phyloP scores from a whole-genome alignment of 2,797 vertebrate species.

The Meda fulgida region DNA sequence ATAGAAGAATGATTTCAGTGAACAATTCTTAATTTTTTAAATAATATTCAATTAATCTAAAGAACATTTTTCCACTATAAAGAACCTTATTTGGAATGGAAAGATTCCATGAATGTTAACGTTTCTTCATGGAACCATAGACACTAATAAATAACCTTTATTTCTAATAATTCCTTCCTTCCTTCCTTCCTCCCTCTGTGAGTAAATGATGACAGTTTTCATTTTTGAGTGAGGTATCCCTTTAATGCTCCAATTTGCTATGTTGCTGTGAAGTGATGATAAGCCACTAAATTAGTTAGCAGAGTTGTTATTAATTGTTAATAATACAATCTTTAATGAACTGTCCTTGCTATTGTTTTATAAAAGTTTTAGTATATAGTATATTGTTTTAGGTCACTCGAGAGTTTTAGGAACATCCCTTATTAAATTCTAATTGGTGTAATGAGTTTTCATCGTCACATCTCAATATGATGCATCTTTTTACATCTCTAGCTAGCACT shows the following conservation, averaged over 20 bases:
- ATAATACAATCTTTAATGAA: not conserved
- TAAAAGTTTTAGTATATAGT: too few relatives aligned
- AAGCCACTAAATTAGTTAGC: not conserved
- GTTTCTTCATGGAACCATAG: too few relatives aligned
- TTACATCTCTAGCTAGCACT: not conserved
- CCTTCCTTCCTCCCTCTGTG: not conserved
- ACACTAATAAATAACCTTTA: too few relatives aligned
- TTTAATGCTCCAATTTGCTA: not conserved
- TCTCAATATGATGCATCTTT: not conserved
- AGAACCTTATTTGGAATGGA: too few relatives aligned
- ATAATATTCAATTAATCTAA: too few relatives aligned
- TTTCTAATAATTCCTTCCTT: not conserved
- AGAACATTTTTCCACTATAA: too few relatives aligned
- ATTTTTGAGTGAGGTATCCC: not conserved
- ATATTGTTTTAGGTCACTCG: not conserved
- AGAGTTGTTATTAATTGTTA: not conserved
- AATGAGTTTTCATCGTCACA: not conserved
- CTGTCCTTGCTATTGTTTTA: not conserved
- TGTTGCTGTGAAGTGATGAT: not conserved
- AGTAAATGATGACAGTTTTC: not conserved
- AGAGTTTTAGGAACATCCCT: constrained; percentile 1
- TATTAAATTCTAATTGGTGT: constrained; percentile 18
- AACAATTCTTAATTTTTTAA: too few relatives aligned
- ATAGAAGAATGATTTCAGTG: too few relatives aligned
- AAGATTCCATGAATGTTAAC: too few relatives aligned